Base-by-base conservation (phyloP, 2,113 vertebrate genomes). In the Cryptotis parvus region DNA sequence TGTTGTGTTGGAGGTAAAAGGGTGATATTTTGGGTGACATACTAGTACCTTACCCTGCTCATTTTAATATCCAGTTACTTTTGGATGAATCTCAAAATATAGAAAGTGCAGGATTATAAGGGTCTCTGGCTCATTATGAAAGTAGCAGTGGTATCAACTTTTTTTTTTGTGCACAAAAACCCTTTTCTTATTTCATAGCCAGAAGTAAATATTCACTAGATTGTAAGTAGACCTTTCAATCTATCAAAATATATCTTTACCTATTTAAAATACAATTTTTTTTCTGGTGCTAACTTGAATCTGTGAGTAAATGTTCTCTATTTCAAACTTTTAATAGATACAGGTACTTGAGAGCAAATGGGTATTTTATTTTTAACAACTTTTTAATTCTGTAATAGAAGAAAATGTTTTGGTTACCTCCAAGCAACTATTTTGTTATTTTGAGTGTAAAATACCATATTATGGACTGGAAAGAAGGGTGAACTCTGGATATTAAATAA, bases 331-430 rank as follows among this genome's bases (percentile, higher is more conserved):
- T 84, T 37, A 65, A 58, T 35, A 39, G 79, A 77, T 2, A 18
- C 14, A 33, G 45, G 83, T 70, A 66, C n/a, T 84, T 77, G 45
- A 84, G 78, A 91, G 14, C 1, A 91, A 93, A 43, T 79, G 37
- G 33, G 7, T 58, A 65, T 61, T 79, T 89, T 69, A 65, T 74
- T 79, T 73, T 78, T 49, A 81, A 69, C 4, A 80, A 33, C 84
- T 77, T 86, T 83, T 35, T 79, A 66, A 77, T 37, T 80, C 87
- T 94, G 80, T 43, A 78, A 84, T n/a, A 55, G 12, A 24, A n/a
- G 14, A n/a, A 9, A 4, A 75, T 61, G 35, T 31, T 69, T 81
- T 95, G n/a, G 70, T 26, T 31, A n/a, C 4, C 16, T 90, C 87
- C 8, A 29, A 41, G 9, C 18, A 65, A 8, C 8, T 65, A 7